Conservation (phyloP, 2,113 vertebrate genomes). For the Spilogale gracilis region DNA sequence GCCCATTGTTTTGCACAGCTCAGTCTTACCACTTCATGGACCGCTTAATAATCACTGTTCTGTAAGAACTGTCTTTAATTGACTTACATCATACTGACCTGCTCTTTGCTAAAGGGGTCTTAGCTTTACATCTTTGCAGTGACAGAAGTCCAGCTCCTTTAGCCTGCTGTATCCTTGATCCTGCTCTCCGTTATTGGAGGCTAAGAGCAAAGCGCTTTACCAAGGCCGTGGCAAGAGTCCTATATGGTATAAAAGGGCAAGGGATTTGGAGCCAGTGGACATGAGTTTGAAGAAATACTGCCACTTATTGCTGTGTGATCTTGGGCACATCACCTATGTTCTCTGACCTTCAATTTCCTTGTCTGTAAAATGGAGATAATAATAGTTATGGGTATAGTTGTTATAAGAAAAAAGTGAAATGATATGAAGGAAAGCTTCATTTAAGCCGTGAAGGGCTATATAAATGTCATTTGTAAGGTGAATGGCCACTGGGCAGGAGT, state of each 20-base stretch:
- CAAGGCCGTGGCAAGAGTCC: neutral
- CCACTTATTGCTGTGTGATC: neutral
- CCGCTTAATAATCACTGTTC: neutral
- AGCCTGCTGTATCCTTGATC: neutral
- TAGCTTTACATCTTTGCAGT: neutral
- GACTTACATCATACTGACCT: neutral
- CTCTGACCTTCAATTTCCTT: constrained; percentile 16
- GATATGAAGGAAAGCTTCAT: neutral
- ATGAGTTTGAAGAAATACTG: neutral
- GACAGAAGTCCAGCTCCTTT: neutral
- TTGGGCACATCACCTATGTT: neutral
- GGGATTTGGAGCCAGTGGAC: neutral
- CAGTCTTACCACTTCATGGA: neutral
- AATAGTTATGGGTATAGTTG: neutral
- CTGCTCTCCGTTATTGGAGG: neutral
- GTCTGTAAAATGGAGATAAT: neutral
- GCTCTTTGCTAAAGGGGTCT: neutral
- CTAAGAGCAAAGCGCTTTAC: constrained; percentile 2
- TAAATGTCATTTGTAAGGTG: neutral
- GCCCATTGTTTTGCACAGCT: neutral
- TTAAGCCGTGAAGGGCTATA: neutral
- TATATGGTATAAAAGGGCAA: neutral
- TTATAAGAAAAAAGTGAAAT: constrained; percentile 1
- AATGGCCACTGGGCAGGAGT: neutral
- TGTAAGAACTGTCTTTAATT: neutral